phyloP scores from a whole-genome alignment of 2,113 vertebrate genomes.

The Lasiurus cinereus region DNA sequence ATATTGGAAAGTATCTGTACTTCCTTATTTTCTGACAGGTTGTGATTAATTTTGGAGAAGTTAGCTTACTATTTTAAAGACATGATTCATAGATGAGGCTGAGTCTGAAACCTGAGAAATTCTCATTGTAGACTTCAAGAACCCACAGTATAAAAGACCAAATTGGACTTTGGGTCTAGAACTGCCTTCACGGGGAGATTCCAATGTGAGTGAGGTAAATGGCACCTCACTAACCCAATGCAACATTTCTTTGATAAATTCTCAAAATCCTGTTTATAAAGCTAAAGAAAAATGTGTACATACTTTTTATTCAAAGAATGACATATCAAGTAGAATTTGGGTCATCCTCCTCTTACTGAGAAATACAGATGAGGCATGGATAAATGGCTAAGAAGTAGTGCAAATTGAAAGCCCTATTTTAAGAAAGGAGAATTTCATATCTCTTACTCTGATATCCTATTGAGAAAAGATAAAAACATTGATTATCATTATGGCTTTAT shows the following conservation, averaged over 20 bases:
- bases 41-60: slow-evolving; percentile 16
- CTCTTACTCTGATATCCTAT: slow-evolving; percentile 3
- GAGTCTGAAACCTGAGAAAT: slow-evolving; percentile 56
- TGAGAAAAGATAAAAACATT: slow-evolving; percentile 23
- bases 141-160: slow-evolving; percentile 26
- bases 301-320: slow-evolving; percentile 26
- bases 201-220: neutral
- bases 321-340: slow-evolving; percentile 26
- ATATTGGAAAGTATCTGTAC: slow-evolving; percentile 12
- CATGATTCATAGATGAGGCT: neutral
- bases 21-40: slow-evolving; percentile 35
- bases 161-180: neutral
- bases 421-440: neutral
- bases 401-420: slow-evolving; percentile 26
- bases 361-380: neutral
- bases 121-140: slow-evolving; percentile 28
- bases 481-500: neutral
- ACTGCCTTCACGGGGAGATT: neutral
- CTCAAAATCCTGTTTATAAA: slow-evolving; percentile 39
- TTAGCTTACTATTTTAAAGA: slow-evolving; percentile 60
- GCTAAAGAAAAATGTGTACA: neutral
- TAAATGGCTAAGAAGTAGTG: slow-evolving; percentile 32
- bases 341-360: neutral
- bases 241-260: slow-evolving; percentile 36
- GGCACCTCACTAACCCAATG: neutral